Base-by-base conservation (phyloP, 2,113 vertebrate species). In the Plestiodon gilberti region DNA sequence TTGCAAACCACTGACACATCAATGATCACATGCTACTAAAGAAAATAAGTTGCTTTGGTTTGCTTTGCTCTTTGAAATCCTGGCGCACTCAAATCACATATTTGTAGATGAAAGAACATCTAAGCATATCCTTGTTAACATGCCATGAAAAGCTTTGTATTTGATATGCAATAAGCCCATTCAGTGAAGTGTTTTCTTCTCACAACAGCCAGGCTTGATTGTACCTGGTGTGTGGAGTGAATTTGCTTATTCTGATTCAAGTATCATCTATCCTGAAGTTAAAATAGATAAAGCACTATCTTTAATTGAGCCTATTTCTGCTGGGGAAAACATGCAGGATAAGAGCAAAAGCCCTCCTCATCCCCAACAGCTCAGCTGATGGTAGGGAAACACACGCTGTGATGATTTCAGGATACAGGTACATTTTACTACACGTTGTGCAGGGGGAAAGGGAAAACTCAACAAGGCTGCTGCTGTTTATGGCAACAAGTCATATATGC, bases 31-130 rank as follows among this genome's bases (percentile, higher is more conserved):
- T 57, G 59, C 1, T 4, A 0, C 5, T 87, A 75, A 64, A 30
- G 17, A 69, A 81, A 65, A 74, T 38, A 81, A 10, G 35, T 62
- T 86, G 64, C 33, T 52, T 87, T 86, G 35, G 5, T 86, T 87
- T 69, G 57, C 82, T 30, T n/a, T n/a, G n/a, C 9, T 40, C 59
- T 55, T 73, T 82, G 61, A 90, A 89, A 84, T 74, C 23, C 28
- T 79, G 23, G 83, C 75, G 65, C 22, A 78, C 9, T 40, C 78
- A 78, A 64, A 85, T 3, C 2, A 71, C 1, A 14, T 9, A 3
- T 22, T 43, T 0, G 0, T 78, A 86, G 57, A 75, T 61, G 20
- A 61, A 81, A 81, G 28, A 71, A 0, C 57, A 71, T 43, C 9
- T 83, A 87, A 71, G 33, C 62, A 83, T 14, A 25, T 28, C 2